phyloP scores from a whole-genome alignment of 2,888 invertebrate species.

The Amblyjoppa proteus region DNA sequence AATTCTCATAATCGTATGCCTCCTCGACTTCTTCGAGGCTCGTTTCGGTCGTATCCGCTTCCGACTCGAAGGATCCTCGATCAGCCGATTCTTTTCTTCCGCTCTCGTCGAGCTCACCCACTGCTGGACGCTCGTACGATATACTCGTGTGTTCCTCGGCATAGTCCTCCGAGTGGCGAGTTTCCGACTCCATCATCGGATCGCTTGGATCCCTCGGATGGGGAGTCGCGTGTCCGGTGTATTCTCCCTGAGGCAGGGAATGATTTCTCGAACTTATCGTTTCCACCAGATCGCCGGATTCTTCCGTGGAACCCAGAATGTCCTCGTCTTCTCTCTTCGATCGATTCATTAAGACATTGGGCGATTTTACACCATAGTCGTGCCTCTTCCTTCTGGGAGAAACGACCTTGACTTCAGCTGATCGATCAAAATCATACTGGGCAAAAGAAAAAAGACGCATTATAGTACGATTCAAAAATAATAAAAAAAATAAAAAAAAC shows the following conservation, averaged over 20 bases:
- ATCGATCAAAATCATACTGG: constrained; percentile 52
- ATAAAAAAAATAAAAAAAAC: constrained; percentile 59
- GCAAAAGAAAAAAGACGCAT: not conserved
- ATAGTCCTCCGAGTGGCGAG: constrained; percentile 42
- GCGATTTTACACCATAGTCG: not conserved
- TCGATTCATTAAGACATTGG: constrained; percentile 5
- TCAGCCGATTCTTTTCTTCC: not conserved
- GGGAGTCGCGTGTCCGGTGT: constrained; percentile 24
- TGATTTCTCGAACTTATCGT: constrained; percentile 57
- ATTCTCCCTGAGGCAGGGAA: not conserved
- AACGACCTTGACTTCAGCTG: constrained; percentile 24
- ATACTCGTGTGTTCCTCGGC: constrained; percentile 43
- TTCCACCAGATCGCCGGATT: constrained; percentile 50
- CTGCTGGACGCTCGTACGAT: not conserved
- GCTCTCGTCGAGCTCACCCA: not conserved
- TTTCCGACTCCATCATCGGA: not conserved
- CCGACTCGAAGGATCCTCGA: constrained; percentile 19
- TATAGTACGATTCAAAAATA: not conserved
- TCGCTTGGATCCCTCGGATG: constrained; percentile 8
- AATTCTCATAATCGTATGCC: constrained; percentile 84
- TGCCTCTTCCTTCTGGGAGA: not conserved
- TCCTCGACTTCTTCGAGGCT: constrained; percentile 72
- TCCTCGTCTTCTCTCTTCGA: constrained; percentile 56
- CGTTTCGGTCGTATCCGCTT: constrained; percentile 34
- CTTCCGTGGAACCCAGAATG: constrained; percentile 21